Conservation (phyloP, 2,888 invertebrate species). For the Tipula lateralis region DNA sequence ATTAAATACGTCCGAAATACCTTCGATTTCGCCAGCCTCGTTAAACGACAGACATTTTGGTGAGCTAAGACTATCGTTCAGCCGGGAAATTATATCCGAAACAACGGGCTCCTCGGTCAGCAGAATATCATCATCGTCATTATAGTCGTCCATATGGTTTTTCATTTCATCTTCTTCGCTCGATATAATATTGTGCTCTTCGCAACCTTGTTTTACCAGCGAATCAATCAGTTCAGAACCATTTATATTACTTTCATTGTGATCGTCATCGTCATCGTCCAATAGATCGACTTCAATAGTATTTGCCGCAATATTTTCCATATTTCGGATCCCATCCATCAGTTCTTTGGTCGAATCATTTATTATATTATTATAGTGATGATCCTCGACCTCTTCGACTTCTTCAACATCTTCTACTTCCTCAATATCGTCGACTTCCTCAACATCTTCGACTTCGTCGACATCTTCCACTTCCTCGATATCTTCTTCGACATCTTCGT, state of each 20-base stretch:
- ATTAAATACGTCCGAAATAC: slow-evolving; percentile 43
- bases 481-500: neutral
- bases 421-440: slow-evolving; percentile 34
- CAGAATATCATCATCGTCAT: slow-evolving; percentile 52
- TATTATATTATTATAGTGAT: slow-evolving; percentile 29
- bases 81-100: slow-evolving; percentile 57
- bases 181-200: slow-evolving; percentile 54
- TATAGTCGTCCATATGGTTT: slow-evolving; percentile 47
- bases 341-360: slow-evolving; percentile 31
- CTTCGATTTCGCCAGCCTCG: slow-evolving; percentile 48
- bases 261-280: slow-evolving; percentile 37
- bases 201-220: slow-evolving; percentile 58
- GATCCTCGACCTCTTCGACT: slow-evolving; percentile 33
- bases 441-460: slow-evolving; percentile 6
- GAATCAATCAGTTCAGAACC: slow-evolving; percentile 55
- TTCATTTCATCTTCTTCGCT: slow-evolving; percentile 48
- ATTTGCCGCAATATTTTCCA: slow-evolving; percentile 2
- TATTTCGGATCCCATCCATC: slow-evolving; percentile 32
- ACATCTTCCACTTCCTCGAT: slow-evolving; percentile 25
- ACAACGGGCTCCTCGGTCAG: slow-evolving; percentile 52
- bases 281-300: slow-evolving; percentile 31
- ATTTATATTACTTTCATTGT: slow-evolving; percentile 43
- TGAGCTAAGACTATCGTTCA: slow-evolving; percentile 56
- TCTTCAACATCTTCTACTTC: slow-evolving; percentile 43
- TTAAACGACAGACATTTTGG: slow-evolving; percentile 48